Evolutionary conservation across 2,113 vertebrate species (phyloP), one percentile per base, ranked within the genome.

Genomic region (Passer montanus): DNA sequence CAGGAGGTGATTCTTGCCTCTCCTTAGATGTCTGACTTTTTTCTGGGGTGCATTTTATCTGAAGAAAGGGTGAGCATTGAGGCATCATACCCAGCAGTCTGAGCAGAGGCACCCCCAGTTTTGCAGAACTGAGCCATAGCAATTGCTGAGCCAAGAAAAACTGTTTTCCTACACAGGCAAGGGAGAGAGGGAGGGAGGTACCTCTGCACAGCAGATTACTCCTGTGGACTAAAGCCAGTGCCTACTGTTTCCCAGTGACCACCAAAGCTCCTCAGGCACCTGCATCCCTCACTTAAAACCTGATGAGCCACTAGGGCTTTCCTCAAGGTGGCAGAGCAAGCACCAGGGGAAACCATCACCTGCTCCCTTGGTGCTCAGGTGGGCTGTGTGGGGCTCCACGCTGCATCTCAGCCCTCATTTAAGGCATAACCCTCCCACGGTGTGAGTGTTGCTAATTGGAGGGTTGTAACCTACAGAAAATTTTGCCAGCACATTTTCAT

Each of bases 401-500:
- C 11, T 84, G 47, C 2, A 3, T 33, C 35, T 81, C 39, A 78
- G 17, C 13, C 55, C 13, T 56, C 63, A 0, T 26, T 21, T n/a
- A 52, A 59, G 60, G 0, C 2, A 69, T 53, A 86, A 53, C 26
- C 7, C n/a, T 39, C 28, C 1, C 0, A 63, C 55, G 7, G 8
- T 1, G 1, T 13, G 18, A 50, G 47, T 86, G 50, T 27, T 84
- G 39, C 43, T 62, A 77, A 75, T 77, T 15, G 2, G 35, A 88
- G 72, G 12, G 35, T 39, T 92, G 60, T 74, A 94, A 93, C 55
- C 88, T 66, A 43, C 35, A 1, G 4, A 93, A 86, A 86, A 70
- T 33, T 74, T 87, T 89, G 86, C 94, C 93, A 92, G 83, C 35
- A 56, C 18, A 19, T 89, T 89, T 96, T 92, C 86, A 64, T 92